Conservation (phyloP, 2,888 invertebrate genomes). For the Nemotelus nigrinus region DNA sequence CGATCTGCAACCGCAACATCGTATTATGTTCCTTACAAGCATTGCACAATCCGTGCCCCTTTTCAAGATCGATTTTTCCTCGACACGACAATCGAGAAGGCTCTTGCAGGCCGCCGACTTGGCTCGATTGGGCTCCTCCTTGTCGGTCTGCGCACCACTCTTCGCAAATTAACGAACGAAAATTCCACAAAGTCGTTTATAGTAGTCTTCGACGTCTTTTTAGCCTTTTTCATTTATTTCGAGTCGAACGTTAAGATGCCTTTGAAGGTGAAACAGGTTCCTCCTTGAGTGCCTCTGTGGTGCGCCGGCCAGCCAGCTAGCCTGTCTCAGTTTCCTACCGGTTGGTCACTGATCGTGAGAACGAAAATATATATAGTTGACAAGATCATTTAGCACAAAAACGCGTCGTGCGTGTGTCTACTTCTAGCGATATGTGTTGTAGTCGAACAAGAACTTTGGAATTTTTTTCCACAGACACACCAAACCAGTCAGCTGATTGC, state of each 20-base stretch:
- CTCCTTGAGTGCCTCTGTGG: constrained; percentile 5
- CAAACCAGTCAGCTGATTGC: constrained; percentile 35
- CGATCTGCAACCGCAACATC: constrained; percentile 5
- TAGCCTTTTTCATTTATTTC: not conserved
- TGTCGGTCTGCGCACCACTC: constrained; percentile 16
- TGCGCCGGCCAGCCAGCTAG: constrained; percentile 1
- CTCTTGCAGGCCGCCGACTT: not conserved
- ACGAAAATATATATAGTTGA: constrained; percentile 35
- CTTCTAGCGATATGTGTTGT: too few species aligned
- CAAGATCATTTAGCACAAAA: constrained; percentile 44
- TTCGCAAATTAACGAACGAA: constrained; percentile 39
- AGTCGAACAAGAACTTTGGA: constrained; percentile 1
- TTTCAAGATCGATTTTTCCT: constrained; percentile 33
- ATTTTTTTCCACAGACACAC: not conserved
- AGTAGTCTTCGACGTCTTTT: constrained; percentile 12
- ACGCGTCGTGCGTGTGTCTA: not conserved
- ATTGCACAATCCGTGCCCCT: constrained; percentile 3
- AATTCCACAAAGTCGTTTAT: constrained; percentile 40
- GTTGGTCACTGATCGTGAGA: constrained; percentile 42
- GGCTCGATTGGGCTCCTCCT: not conserved
- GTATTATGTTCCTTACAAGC: not conserved
- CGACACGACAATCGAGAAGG: not conserved
- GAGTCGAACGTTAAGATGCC: constrained; percentile 21
- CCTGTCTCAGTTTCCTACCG: not conserved
- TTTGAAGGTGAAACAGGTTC: constrained; percentile 45